Base-by-base conservation (phyloP, 2,888 invertebrate species). In the Lasioglossum vierecki region DNA sequence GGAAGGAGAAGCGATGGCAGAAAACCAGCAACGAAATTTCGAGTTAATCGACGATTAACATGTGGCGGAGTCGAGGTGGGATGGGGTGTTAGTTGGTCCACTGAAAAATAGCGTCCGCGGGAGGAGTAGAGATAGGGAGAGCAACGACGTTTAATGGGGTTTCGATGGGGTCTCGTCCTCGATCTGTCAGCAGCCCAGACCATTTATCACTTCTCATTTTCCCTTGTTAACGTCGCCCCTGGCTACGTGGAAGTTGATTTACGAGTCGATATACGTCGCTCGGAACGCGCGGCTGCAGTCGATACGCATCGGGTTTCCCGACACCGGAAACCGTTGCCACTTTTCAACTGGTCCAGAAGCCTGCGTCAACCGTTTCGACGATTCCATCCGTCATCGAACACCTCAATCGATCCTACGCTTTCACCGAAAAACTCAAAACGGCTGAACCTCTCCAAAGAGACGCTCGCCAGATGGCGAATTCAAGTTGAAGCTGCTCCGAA, bases 191-290 rank as follows among this genome's bases (percentile, higher is more conserved):
- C 79, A 68, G 76, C 68, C 80, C 71, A 63, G 22, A 76, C 77
- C 84, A 84, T 89, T 89, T 85, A 89, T 91, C 87, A 90, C 81
- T 85, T 88, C 86, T 88, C 88, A 90, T 89, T 90, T 90, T 88
- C 82, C 78, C 87, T 88, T 87, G 85, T 89, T 91, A 87, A 90
- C 74, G 85, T 84, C 82, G 80, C 6, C n/a, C 60, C 73, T 77
- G 78, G 63, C 72, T 66, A 74, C 78, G 41, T 30, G 76, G 60
- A 60, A 35, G 44, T 83, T 87, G 85, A 90, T 88, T 90, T 88
- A 83, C 87, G 87, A 86, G 79, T 80, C 77, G 80, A 84, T 78
- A 78, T 84, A 82, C 78, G 46, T 68, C 46, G 70, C 35, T n/a
- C 70, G 77, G 57, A 76, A 41, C 76, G 26, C 63, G 63, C 15